These are phyloP conservation scores for Tupiocoris notatus DNA, from an alignment of 2,888 invertebrate species.

Conservation along the genomic window DNA sequence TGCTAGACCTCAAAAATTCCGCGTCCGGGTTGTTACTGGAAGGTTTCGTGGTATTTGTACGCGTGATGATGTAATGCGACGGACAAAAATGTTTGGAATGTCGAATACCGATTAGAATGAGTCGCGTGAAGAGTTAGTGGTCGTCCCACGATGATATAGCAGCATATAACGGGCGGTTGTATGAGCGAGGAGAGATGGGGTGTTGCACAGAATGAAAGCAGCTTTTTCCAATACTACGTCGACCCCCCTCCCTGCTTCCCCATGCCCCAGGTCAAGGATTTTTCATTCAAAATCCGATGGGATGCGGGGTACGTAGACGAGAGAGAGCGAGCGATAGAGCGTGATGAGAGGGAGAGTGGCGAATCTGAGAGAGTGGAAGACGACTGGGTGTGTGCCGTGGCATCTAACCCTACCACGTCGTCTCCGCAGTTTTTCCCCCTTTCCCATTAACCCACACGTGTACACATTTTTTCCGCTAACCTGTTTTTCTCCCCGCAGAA, in stretches of 20 bases:
- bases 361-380: neutral
- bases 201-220: slow-evolving; percentile 5
- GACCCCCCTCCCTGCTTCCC: neutral
- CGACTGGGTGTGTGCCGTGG: neutral
- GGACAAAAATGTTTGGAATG: too few species aligned
- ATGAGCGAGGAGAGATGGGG: neutral
- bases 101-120: too few species aligned
- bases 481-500: slow-evolving; percentile 5
- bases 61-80: too few species aligned
- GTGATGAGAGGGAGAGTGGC: too few species aligned
- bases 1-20: too few species aligned
- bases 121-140: too few species aligned
- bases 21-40: too few species aligned
- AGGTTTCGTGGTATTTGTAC: too few species aligned
- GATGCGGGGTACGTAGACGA: neutral
- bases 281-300: slow-evolving; percentile 17
- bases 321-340: too few species aligned
- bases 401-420: neutral
- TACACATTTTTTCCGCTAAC: slow-evolving; percentile 17
- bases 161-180: neutral
- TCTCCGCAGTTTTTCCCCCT: neutral
- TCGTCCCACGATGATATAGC: neutral
- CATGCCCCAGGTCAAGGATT: slow-evolving; percentile 38
- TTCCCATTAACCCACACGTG: neutral
- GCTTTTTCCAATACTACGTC: slow-evolving; percentile 36